Percentiles rank a stretch among this genome's conserved stretches.
Conservation (phyloP, 2,113 vertebrate species). For the Trematocara stigmaticum region DNA sequence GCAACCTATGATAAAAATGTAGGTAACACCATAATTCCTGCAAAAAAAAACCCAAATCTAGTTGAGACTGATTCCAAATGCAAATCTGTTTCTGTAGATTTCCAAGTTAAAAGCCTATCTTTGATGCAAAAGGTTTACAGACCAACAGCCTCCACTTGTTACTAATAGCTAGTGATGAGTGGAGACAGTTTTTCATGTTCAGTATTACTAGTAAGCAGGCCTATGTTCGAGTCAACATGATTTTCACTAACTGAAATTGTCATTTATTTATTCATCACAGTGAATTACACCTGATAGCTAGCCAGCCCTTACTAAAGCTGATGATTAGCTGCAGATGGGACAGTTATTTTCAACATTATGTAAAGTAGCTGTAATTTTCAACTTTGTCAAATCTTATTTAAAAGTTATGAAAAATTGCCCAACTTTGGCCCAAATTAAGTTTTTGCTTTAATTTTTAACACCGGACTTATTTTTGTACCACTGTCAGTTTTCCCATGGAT, state of each 20-base stretch:
- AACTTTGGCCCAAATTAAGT: not conserved
- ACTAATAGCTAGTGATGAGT: not conserved
- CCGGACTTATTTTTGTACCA: not conserved
- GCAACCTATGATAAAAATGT: not conserved
- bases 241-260: not conserved
- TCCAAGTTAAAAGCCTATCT: not conserved
- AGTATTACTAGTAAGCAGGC: not conserved
- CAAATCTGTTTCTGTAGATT: not conserved
- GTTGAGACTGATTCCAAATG: not conserved
- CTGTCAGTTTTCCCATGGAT: not conserved
- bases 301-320: not conserved
- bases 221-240: not conserved
- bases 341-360: not conserved
- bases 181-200: not conserved
- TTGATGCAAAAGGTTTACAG: not conserved
- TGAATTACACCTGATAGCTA: not conserved
- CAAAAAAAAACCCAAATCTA: accelerated
- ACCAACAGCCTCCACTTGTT: not conserved
- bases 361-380: not conserved
- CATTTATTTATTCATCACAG: not conserved
- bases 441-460: not conserved
- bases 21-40: not conserved
- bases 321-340: not conserved
- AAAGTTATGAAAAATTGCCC: not conserved
- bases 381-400: not conserved